Percentiles rank a stretch among this genome's conserved stretches.
These are phyloP conservation scores for Fragum sueziense DNA, from an alignment of 2,888 invertebrate species.

Conservation along the genomic window DNA sequence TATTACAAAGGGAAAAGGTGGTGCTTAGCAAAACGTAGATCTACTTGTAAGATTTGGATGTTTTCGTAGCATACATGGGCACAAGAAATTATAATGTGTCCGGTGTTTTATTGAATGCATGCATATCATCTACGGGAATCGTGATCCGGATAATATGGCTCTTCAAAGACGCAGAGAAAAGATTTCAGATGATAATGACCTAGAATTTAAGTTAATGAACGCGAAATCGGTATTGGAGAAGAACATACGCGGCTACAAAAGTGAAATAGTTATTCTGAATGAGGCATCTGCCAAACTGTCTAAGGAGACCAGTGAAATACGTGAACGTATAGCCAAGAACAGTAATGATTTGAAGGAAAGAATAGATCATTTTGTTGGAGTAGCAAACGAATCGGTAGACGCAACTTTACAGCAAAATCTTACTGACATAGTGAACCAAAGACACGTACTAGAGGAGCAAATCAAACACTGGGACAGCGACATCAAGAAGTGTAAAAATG, in stretches of 20 bases:
- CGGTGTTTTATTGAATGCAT: background rate
- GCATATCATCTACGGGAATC: background rate
- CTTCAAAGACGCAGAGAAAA: background rate
- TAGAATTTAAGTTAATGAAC: conserved; percentile 10
- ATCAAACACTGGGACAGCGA: conserved; percentile 16
- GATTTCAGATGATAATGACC: background rate
- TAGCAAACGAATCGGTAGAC: conserved; percentile 14
- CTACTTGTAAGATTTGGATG: too few relatives aligned
- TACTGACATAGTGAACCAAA: conserved; percentile 13
- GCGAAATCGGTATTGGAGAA: conserved; percentile 7
- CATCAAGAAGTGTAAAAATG: conserved; percentile 29
- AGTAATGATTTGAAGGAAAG: conserved; percentile 13
- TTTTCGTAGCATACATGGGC: too few relatives aligned
- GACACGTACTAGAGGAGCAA: background rate
- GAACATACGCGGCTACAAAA: background rate
- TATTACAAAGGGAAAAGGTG: too few relatives aligned
- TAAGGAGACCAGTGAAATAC: conserved; percentile 20
- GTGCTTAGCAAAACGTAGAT: too few relatives aligned
- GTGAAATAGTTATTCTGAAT: conserved; percentile 3
- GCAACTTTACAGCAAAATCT: conserved; percentile 20
- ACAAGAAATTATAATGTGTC: too few relatives aligned
- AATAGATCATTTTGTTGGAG: conserved; percentile 18
- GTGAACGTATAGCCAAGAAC: conserved; percentile 13
- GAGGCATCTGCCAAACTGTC: conserved; percentile 20
- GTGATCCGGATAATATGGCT: background rate